Evolutionary conservation across 2,797 vertebrate species (phyloP).

Genomic region (Eurystomus glaucurus): DNA sequence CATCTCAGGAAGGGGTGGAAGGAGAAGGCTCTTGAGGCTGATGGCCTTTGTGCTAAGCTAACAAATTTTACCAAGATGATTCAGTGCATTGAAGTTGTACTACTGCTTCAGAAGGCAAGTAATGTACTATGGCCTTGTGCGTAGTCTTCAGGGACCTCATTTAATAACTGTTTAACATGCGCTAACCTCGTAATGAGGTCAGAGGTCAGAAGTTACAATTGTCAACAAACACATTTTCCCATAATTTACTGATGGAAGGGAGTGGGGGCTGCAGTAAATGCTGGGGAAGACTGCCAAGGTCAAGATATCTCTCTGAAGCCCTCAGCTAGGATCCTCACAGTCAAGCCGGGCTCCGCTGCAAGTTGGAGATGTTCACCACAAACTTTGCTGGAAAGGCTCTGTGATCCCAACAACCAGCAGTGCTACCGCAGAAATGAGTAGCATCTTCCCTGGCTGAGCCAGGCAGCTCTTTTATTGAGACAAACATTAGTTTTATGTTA

Average conservation of each 20-base stretch:
- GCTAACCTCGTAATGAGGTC: not conserved
- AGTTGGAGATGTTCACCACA: not conserved
- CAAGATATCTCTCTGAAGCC: not conserved
- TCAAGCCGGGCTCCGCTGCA: accelerated
- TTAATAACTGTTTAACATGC: not conserved
- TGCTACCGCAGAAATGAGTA: not conserved
- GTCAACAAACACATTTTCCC: not conserved
- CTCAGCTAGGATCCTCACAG: not conserved
- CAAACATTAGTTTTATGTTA: not conserved
- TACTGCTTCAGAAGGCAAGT: not conserved
- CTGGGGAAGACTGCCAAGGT: not conserved
- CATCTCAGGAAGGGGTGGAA: not conserved
- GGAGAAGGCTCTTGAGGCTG: not conserved
- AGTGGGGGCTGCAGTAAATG: not conserved
- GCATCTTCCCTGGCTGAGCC: not conserved
- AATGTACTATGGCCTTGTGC: not conserved
- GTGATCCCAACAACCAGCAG: not conserved
- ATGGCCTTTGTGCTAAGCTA: not conserved
- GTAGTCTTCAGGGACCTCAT: not conserved
- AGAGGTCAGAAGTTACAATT: not conserved
- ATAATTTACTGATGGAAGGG: not conserved
- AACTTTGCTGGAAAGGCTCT: not conserved
- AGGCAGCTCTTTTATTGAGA: not conserved
- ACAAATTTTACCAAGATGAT: not conserved
- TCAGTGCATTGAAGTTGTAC: not conserved